A percentile compares a stretch with the other conserved stretches of the same genome.
phyloP scores from a whole-genome alignment of 2,797 vertebrate genomes.

The Lepus townsendii region DNA sequence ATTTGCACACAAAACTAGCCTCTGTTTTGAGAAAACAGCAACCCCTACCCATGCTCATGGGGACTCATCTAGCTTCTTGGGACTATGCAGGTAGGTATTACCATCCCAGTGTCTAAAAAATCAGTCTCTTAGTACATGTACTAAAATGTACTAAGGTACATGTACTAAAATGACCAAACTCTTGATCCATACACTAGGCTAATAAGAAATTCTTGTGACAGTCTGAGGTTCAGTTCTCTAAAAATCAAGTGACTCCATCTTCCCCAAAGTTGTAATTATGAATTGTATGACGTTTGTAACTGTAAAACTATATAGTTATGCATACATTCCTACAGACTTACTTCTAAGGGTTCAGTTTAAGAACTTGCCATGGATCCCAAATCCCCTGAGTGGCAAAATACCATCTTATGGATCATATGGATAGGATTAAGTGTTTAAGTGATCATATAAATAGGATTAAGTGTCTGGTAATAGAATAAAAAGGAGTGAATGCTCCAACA shows the following conservation, averaged over 20 bases:
- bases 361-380: too few relatives aligned
- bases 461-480: too few relatives aligned
- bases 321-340: too few relatives aligned
- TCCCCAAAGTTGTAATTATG: too few relatives aligned
- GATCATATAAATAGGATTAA: too few relatives aligned
- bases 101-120: not conserved
- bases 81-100: not conserved
- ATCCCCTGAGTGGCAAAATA: too few relatives aligned
- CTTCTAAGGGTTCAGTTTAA: too few relatives aligned
- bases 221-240: not conserved
- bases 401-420: too few relatives aligned
- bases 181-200: not conserved
- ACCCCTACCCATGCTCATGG: not conserved
- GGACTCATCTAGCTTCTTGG: not conserved
- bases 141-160: conserved; percentile 5
- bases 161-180: conserved; percentile 2
- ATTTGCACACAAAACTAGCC: not conserved
- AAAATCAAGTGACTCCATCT: not conserved
- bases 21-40: not conserved
- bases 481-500: too few relatives aligned
- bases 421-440: too few relatives aligned
- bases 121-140: not conserved
- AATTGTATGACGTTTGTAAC: too few relatives aligned
- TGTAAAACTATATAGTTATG: too few relatives aligned
- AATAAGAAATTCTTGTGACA: not conserved